Evolutionary conservation across 2,797 vertebrate species (phyloP).

Genomic region (Pangasius macronema): DNA sequence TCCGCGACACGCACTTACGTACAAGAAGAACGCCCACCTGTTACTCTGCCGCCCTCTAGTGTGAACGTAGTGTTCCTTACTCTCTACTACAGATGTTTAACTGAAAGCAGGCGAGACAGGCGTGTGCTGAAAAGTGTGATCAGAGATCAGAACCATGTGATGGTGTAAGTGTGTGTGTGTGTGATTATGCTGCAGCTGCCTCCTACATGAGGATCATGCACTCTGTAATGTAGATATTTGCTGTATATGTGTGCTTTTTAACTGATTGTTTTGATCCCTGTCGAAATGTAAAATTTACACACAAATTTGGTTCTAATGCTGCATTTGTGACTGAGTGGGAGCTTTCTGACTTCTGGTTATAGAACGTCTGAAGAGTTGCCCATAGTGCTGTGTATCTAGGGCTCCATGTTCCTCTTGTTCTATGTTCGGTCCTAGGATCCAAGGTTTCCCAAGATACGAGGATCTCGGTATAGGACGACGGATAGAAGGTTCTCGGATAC

Average conservation of each 20-base stretch:
- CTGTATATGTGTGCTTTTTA: neutral
- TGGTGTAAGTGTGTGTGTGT: neutral
- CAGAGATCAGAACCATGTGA: neutral
- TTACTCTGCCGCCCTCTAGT: neutral
- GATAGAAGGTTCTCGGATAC: too few species aligned
- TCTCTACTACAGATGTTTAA: neutral
- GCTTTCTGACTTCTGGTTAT: neutral
- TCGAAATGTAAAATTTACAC: neutral
- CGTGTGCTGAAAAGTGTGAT: neutral
- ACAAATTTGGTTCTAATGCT: slow-evolving; percentile 1
- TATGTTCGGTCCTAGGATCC: neutral
- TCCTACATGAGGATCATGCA: neutral
- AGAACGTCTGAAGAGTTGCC: neutral
- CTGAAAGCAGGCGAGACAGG: neutral
- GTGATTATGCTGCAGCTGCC: slow-evolving; percentile 3
- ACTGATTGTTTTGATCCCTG: neutral
- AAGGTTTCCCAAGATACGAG: too few species aligned
- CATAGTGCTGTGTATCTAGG: neutral
- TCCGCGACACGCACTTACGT: neutral
- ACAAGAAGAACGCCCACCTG: neutral
- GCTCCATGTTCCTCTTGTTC: neutral
- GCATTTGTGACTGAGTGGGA: neutral
- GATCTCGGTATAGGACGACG: too few species aligned
- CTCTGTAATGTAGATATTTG: neutral
- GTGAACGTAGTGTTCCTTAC: neutral